Base-by-base conservation (phyloP, 2,888 invertebrate genomes). In the Aphelenchoides bicaudatus region DNA sequence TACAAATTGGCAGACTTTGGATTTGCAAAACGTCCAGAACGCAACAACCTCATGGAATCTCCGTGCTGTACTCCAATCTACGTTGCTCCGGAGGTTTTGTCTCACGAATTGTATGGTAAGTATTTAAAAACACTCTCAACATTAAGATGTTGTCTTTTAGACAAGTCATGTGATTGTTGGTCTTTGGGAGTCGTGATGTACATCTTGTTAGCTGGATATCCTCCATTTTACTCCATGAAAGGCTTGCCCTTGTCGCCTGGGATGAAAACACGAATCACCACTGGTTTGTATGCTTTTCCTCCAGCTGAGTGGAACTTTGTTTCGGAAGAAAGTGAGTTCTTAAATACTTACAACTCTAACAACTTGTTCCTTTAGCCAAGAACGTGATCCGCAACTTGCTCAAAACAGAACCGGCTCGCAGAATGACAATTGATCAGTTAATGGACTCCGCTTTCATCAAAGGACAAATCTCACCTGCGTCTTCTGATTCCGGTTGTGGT, bases 1-100 rank as follows among this genome's bases (percentile, higher is more conserved):
- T 85, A 98, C 65, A 98, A 98, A 81, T 82, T 98, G 75, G 98
- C 94, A 2, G 98, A 99, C 83, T 99, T 98, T 82, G 98, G 98
- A 21, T 98, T 99, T 84, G 96, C 98, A 16, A 99, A 99, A 80
- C 91, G 93, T 81, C 91, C 90, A 0, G 79, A 79, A 51, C 63
- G 79, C 30, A 80, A 80, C 57, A 89, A 91, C 72, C 89, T 91
- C 0, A 82, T 98, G 64, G 91, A 94, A 81, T 98, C 96, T 0
- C 96, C 98, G 0, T 98, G 98, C 80, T 98, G 96, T 78, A 98
- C 98, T 13, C 98, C 98, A 0, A 96, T 98, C 80, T 98, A 98
- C 83, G 96, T 94, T 73, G 92, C 63, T 56, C 72, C 61, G 5
- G 56, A 72, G 58, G 52, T 68, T 2, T 83, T 98, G 54, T 92